Conservation (phyloP, 1,140 invertebrate species). For the Babylonia areolata region DNA sequence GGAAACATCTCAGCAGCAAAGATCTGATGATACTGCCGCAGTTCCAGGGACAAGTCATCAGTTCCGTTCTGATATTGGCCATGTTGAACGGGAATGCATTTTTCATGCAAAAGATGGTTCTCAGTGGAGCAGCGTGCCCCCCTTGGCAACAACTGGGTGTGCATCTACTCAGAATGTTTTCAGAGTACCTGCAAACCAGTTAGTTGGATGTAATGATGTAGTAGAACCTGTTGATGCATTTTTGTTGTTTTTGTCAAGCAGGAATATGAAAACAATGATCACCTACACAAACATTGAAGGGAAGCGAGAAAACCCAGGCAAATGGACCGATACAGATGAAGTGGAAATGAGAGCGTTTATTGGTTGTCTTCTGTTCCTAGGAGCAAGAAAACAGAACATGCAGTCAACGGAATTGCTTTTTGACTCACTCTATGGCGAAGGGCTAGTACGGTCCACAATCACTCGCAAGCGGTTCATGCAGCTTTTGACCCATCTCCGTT, state of each 20-base stretch:
- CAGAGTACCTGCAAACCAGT: neutral
- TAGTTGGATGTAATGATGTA: constrained; percentile 42
- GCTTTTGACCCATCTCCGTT: constrained; percentile 44
- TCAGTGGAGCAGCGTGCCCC: neutral
- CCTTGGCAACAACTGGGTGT: neutral
- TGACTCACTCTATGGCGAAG: too few species aligned
- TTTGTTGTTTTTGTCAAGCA: neutral
- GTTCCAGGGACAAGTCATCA: neutral
- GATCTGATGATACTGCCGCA: neutral
- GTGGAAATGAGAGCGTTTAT: too few species aligned
- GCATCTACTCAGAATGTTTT: neutral
- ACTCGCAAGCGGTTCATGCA: too few species aligned
- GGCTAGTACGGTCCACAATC: too few species aligned
- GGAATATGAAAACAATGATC: neutral
- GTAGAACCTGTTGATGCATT: constrained; percentile 23
- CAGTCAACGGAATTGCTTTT: too few species aligned
- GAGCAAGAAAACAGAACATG: too few species aligned
- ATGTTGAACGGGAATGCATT: neutral
- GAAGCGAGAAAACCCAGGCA: too few species aligned
- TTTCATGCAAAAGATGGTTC: neutral
- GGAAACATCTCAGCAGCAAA: neutral
- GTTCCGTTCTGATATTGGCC: neutral
- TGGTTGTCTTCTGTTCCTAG: too few species aligned
- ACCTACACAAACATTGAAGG: neutral
- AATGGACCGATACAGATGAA: too few species aligned